Evolutionary conservation across 1,140 invertebrate species (phyloP), one percentile per base, ranked within the genome.

Genomic region (Eueides isabella): DNA sequence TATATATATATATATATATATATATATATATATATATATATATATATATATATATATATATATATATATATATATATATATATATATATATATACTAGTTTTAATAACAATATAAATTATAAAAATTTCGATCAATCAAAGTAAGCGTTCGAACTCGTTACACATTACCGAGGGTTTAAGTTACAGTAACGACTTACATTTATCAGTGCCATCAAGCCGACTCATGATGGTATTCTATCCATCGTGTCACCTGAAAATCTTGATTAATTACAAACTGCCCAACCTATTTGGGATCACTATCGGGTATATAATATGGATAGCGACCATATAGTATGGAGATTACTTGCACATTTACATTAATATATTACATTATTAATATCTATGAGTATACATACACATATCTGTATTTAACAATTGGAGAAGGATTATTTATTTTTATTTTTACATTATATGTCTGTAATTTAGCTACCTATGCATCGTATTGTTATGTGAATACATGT

Each of bases 221-320:
- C 67, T 71, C 78, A 72, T 82, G 75, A 76, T 72, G 75, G 77
- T 80, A 74, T 79, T 72, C 74, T 65, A 83, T 83, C 77, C 44
- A 80, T 83, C 76, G 76, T 66, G 75, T 74, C 80, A 81, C 77
- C 80, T 76, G 75, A 74, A 80, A 77, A 82, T 82, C 81, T 80
- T 82, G 81, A 82, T 82, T 82, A 82, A 82, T 82, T 80, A 82
- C 77, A 67, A 29, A 71, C 31, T 41, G 41, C 71, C 76, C 71
- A 67, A 72, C 71, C 76, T 74, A 78, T 78, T 75, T 75, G 68
- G 70, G 72, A 67, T 76, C 29, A 44, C 76, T 67, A 72, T 67
- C 63, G 55, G 55, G 63, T 31, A 63, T 31, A 61, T 26, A 12
- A 55, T 55, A 7, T 55, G 48, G 41, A 11, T 23, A 26, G 48